Conservation (phyloP, 2,888 invertebrate genomes). For the Acholoe squamosa region DNA sequence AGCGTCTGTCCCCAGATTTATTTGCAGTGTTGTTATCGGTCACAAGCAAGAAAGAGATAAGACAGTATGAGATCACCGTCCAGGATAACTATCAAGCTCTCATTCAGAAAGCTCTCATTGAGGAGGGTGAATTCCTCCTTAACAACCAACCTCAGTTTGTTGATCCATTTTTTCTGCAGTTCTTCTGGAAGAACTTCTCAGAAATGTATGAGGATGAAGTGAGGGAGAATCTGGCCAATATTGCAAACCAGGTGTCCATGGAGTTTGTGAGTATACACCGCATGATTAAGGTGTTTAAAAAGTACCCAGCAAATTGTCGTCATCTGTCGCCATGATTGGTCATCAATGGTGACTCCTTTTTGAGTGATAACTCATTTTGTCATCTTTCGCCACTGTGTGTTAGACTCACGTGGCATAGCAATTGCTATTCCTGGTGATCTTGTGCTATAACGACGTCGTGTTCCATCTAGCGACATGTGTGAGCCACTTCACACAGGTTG, state of each 20-base stretch:
- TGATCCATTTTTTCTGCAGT: slow-evolving; percentile 72
- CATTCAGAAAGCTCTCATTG: slow-evolving; percentile 74
- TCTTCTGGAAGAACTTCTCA: slow-evolving; percentile 75
- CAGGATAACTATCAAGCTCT: slow-evolving; percentile 75
- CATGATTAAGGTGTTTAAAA: slow-evolving; percentile 75
- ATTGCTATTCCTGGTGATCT: too few relatives aligned
- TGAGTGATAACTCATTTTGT: too few relatives aligned
- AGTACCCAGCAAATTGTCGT: too few relatives aligned
- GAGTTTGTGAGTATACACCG: slow-evolving; percentile 79
- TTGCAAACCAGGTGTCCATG: slow-evolving; percentile 75
- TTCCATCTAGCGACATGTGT: too few relatives aligned
- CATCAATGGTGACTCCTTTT: too few relatives aligned
- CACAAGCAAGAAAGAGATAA: slow-evolving; percentile 74
- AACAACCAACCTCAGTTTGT: slow-evolving; percentile 73
- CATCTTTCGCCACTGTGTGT: too few relatives aligned
- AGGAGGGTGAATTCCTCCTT: slow-evolving; percentile 75
- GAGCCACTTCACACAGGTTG: too few relatives aligned
- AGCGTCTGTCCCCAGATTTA: slow-evolving; percentile 75
- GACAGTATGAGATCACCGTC: slow-evolving; percentile 65
- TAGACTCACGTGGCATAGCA: too few relatives aligned
- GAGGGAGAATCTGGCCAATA: slow-evolving; percentile 75
- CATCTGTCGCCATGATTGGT: too few relatives aligned
- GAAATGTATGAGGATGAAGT: slow-evolving; percentile 63
- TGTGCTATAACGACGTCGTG: too few relatives aligned
- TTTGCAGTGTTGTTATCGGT: slow-evolving; percentile 77